Evolutionary conservation across 2,888 invertebrate genomes (phyloP), one percentile per base, ranked within the genome.

Genomic region (Leucania comma): DNA sequence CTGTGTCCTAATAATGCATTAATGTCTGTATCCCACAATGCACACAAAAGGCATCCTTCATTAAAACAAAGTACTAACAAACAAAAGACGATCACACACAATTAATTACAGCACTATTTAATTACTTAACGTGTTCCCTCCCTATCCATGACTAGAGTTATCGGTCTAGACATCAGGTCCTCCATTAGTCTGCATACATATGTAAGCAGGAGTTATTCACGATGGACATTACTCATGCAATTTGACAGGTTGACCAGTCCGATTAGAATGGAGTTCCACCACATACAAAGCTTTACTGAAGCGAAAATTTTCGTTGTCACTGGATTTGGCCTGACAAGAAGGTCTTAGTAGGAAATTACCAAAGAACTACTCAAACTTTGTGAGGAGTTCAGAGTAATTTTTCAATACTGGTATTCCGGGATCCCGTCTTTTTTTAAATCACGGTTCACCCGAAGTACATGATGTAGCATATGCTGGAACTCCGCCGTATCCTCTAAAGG

Each of bases 161-260:
- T 79, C 80, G 10, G 83, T 85, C 83, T 85, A 83, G 83, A 85
- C 85, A 71, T 71, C 67, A 57, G 65, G 60, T 62, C 38, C 32
- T 62, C 51, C 73, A 85, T 83, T 80, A 81, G 68, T 75, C 50
- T 68, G 72, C 69, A 72, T 82, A 71, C 69, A 71, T 82, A 71
- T 14, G 20, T 80, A 35, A 35, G 10, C 60, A 62, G 22, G 20
- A 68, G 17, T 38, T 22, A 14, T 20, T 5, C n/a, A 48, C 8
- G 5, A 48, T 8, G 26, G 14, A 62, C 56, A 72, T 78, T 57
- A 71, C 35, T 66, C 78, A 67, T 67, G 60, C 60, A 46, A 20
- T 61, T 54, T 78, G 71, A 81, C 65, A 66, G 35, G 24, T 58
- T 70, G 29, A 64, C 51, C 63, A 75, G 26, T 53, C 51, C 9